Base-by-base conservation (phyloP, 1,140 invertebrate species). In the Agrypnia vestita region DNA sequence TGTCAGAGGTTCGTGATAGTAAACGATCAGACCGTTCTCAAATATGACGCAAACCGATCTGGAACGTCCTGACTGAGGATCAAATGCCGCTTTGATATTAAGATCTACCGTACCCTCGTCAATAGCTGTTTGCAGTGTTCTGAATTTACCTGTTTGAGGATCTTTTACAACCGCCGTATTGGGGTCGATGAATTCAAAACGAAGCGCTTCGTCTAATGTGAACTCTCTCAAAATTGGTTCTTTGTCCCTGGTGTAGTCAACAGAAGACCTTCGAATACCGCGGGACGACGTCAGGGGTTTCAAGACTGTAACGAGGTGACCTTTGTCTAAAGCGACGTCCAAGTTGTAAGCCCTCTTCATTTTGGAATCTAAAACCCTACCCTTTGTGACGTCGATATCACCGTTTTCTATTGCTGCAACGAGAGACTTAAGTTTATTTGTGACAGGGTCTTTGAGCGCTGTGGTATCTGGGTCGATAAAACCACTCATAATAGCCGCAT, bases 401-500 rank as follows among this genome's bases (percentile, higher is more conserved):
- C 94, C 95, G 84, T 95, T 94, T 81, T 95, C 92, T 78, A 97
- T 95, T 11, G 95, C 96, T 44, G 92, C 87, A 11, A 90, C 84
- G 1, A 98, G 85, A 8, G 95, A 92, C 85, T 95, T 94, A 59
- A 95, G 91, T 81, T 92, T 92, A 67, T 94, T 93, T 11, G 92
- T 94, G 0, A 91, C 87, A 19, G 93, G 92, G 86, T 97, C 95
- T 86, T 94, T 94, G 8, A 97, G 88, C 43, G 93, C 92, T 0
- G 95, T 95, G 17, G 93, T 94, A 35, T 94, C 91, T 0, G 93
- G 92, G 89, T 97, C 94, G 59, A 98, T 90, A 0, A 97, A 90
- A 74, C 93, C 93, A 46, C 87, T 90, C 82, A 92, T 89, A 53
- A 98, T 92, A 0, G 95, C 94, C 84, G 94, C 91, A 19, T 90